Base-by-base conservation (phyloP, 2,888 invertebrate genomes). In the Heteromurus nitidus region DNA sequence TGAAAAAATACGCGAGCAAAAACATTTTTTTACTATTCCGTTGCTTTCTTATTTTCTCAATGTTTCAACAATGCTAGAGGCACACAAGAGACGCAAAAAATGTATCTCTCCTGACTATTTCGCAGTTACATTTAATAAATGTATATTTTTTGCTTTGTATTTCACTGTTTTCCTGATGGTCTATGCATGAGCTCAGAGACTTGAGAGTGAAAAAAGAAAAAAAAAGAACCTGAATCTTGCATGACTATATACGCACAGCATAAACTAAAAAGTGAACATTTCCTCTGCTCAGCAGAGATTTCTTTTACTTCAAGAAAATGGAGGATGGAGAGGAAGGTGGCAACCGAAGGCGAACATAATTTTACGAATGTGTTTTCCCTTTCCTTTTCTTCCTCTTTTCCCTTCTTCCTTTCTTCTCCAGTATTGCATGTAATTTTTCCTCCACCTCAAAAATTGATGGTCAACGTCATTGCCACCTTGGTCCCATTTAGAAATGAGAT, bases 401-500 rank as follows among this genome's bases (percentile, higher is more conserved):
- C 30, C 28, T 50, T 31, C 58, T 58, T 30, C 65, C 75, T 62
- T 60, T 67, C 69, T 82, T 72, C 69, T 79, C 68, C 68, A 69
- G 80, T 82, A 83, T 84, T 84, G 74, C 84, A 79, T 76, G 81
- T 82, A 84, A 85, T 84, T 84, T 84, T 79, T 82, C 62, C 70
- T 67, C 72, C 55, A 64, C 47, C 74, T 68, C 62, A 67, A 77
- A 83, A 86, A 86, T 85, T 85, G 86, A 86, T 86, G 86, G 85
- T 85, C 83, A 86, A 84, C 84, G 84, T 85, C 86, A 84, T 82
- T 82, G 74, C 82, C 83, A 83, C 80, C 80, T 83, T 75, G 68
- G 62, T 80, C 80, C 75, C 79, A 77, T 74, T 82, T 80, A 76
- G 68, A 80, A 73, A 80, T 72, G 60, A 55, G 67, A 67, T 80